Conservation (phyloP, 2,797 vertebrate genomes). For the Salmo trutta region DNA sequence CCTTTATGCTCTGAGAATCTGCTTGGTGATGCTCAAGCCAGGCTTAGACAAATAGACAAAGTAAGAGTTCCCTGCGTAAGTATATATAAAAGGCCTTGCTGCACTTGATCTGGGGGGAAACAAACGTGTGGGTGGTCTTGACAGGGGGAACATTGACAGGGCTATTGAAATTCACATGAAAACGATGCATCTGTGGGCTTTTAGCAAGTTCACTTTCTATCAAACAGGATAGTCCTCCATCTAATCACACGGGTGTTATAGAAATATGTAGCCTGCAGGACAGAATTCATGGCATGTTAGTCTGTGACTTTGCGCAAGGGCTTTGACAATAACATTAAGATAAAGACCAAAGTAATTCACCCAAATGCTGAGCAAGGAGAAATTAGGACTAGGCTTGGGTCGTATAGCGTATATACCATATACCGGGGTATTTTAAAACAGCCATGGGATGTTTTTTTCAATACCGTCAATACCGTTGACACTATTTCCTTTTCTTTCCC, state of each 20-base stretch:
- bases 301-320: background rate
- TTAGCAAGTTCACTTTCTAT: background rate
- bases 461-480: no score
- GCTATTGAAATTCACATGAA: background rate
- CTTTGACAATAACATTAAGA: slow-evolving; percentile 24
- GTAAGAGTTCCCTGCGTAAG: background rate
- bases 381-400: background rate
- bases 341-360: slow-evolving; percentile 18
- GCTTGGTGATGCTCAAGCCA: background rate
- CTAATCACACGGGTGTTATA: background rate
- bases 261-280: background rate
- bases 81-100: slow-evolving; percentile 9
- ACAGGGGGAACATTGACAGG: background rate
- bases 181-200: background rate
- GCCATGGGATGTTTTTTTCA: no score
- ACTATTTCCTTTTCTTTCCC: no score
- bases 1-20: background rate
- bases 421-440: no score
- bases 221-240: background rate
- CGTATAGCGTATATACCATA: no score
- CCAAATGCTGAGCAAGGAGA: slow-evolving; percentile 13
- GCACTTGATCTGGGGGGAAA: background rate
- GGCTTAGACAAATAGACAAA: slow-evolving; percentile 2
- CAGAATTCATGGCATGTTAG: background rate
- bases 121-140: background rate